Evolutionary conservation across 2,113 vertebrate genomes (phyloP), one percentile per base, ranked within the genome.

Genomic region (Channa maculata): DNA sequence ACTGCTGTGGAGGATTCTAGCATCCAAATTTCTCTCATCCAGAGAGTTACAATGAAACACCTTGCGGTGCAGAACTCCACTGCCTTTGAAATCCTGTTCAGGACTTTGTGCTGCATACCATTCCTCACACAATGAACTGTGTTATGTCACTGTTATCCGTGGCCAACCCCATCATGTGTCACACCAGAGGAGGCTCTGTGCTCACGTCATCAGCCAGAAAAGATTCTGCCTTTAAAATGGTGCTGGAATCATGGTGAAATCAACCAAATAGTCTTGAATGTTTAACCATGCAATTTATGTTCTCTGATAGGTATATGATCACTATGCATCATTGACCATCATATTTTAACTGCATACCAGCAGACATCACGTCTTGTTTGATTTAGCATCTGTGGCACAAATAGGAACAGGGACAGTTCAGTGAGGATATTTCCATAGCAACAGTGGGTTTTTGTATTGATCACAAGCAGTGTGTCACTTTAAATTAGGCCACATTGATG

Each of bases 81-180:
- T 0, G 69, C 74, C 77, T 88, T 84, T 88, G 74, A 88, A 69
- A 68, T 81, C 51, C 80, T 41, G 57, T 87, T 84, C 71, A 78
- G 45, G 41, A 39, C 59, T 62, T 80, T 5, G 63, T 78, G 52
- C 64, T 75, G 70, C 79, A 65, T 84, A 80, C 74, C 65, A 79
- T 79, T 88, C 80, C 74, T 71, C 55, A 8, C 67, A 70, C 86
- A 79, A 82, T 80, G 71, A 65, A 48, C 71, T 10, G 80, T 53
- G 79, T 87, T 88, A 86, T 83, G 87, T 88, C 83, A 75, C 73
- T 34, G 55, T 84, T 71, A 69, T 67, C 65, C 51, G 71, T 66
- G 72, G 75, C 63, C 71, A 69, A 74, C 71, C 75, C 63, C 48
- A 5, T 54, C 62, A 77, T 61, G 72, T 79, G 65, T 68, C 65